These are phyloP conservation scores for Sebastes fasciatus DNA, from an alignment of 2,113 vertebrate species.

Conservation along the genomic window DNA sequence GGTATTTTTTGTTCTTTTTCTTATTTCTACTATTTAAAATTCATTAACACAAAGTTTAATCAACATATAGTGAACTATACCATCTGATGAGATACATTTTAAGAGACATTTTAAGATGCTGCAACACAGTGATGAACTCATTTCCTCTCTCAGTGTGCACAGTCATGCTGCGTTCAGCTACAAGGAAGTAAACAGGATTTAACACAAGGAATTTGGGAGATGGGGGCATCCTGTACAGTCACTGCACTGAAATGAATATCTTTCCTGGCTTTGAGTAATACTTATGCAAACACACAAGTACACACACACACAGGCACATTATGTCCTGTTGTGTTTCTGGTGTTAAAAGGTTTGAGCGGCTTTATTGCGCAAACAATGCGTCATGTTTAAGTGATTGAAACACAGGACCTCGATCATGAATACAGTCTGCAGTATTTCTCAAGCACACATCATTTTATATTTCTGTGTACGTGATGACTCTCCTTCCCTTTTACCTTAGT, in stretches of 20 bases:
- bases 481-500: background rate
- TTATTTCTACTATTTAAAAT: background rate
- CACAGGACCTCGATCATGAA: no score
- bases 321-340: background rate
- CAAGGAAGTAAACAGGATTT: background rate
- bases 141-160: background rate
- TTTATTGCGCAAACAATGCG: conserved; percentile 15
- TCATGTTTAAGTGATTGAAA: background rate
- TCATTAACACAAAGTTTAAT: no score
- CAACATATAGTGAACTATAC: background rate
- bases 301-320: background rate
- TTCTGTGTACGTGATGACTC: background rate
- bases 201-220: no score
- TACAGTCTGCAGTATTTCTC: background rate
- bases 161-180: background rate
- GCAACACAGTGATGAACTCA: background rate
- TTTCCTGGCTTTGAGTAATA: background rate
- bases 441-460: background rate
- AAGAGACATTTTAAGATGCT: no score
- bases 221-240: background rate
- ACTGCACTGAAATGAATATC: background rate
- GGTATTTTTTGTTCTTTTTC: rapidly evolving
- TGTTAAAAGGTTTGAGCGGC: background rate
- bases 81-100: background rate
- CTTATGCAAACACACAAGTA: background rate